A percentile compares a stretch with the other conserved stretches of the same genome.
Evolutionary conservation across 2,888 invertebrate genomes (phyloP).

Genomic region (Saturnia japonica): DNA sequence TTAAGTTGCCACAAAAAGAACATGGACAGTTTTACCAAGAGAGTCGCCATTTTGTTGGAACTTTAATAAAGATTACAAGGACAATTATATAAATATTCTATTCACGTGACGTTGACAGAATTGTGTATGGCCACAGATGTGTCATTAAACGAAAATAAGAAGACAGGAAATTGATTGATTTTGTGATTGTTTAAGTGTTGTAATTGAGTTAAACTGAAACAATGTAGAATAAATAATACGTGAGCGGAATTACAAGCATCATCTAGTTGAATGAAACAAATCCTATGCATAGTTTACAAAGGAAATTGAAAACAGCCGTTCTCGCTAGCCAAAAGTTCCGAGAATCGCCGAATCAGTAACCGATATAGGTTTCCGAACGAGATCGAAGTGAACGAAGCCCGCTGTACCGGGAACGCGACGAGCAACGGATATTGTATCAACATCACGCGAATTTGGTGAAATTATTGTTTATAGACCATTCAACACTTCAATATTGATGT

Average conservation of each 20-base stretch:
- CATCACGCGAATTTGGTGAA: slow-evolving; percentile 3
- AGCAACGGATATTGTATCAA: slow-evolving; percentile 1
- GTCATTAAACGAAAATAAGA: too few species aligned
- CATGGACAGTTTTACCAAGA: too few species aligned
- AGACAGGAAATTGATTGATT: too few species aligned
- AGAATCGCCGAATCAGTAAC: not conserved
- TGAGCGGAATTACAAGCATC: not conserved
- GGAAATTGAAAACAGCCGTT: not conserved
- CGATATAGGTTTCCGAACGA: not conserved
- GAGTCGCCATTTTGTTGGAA: too few species aligned
- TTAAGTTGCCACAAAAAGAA: too few species aligned
- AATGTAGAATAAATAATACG: not conserved
- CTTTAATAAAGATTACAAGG: too few species aligned
- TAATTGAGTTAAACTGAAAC: not conserved
- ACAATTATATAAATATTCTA: too few species aligned
- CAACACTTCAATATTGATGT: slow-evolving; percentile 14
- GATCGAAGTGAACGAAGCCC: not conserved
- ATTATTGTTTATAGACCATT: slow-evolving; percentile 4
- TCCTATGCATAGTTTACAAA: not conserved
- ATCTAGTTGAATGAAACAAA: not conserved
- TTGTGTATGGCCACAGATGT: too few species aligned
- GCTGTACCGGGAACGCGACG: not conserved
- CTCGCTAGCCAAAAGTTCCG: not conserved
- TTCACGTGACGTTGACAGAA: too few species aligned
- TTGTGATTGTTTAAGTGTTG: too few species aligned